Conservation (phyloP, 2,113 vertebrate genomes). For the Athene cunicularia region DNA sequence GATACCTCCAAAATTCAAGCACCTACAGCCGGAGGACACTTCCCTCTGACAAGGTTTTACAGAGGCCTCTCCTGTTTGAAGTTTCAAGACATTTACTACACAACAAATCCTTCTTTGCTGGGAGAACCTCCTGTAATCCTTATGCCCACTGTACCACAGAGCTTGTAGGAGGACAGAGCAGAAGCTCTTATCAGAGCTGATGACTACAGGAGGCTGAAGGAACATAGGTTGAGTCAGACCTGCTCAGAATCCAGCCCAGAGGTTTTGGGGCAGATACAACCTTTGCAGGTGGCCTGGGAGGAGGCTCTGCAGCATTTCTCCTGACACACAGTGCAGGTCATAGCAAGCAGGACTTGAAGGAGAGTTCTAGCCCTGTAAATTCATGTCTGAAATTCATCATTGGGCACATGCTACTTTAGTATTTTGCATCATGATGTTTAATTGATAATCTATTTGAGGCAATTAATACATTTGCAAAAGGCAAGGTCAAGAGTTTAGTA, state of each 20-base stretch:
- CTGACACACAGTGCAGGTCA: not conserved
- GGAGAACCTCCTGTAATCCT: not conserved
- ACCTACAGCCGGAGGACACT: not conserved
- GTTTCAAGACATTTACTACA: not conserved
- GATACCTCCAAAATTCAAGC: not conserved
- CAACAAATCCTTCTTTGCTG: not conserved
- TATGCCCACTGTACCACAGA: accelerated
- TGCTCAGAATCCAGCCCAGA: not conserved
- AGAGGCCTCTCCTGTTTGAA: not conserved
- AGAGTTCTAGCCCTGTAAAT: not conserved
- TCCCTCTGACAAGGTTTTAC: not conserved
- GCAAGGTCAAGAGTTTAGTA: not conserved
- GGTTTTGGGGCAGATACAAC: not conserved
- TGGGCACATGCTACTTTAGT: not conserved
- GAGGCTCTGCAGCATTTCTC: not conserved
- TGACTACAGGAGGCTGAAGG: not conserved
- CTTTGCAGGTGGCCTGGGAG: not conserved
- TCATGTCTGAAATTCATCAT: not conserved
- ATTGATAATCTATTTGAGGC: not conserved
- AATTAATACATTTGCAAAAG: not conserved
- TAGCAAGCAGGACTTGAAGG: not conserved
- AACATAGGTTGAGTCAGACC: not conserved
- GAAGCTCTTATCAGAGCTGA: not conserved
- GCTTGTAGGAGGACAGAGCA: not conserved
- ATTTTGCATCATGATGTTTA: not conserved